Percentiles rank a stretch among this genome's conserved stretches.
phyloP scores from a whole-genome alignment of 2,888 invertebrate species.

The Nysson spinosus region DNA sequence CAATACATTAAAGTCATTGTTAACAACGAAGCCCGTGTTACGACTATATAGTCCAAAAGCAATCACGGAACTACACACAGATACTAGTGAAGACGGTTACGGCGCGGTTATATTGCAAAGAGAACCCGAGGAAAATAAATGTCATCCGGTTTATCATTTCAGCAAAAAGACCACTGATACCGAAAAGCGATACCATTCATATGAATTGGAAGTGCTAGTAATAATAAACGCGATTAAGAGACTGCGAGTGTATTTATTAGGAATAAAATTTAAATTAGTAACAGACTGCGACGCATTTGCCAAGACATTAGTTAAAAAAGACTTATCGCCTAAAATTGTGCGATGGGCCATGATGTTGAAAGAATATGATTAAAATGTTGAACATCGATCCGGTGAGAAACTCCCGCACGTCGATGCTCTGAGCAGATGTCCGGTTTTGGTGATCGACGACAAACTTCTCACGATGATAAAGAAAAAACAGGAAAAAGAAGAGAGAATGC shows the following conservation, averaged over 20 bases:
- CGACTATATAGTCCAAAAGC: no score
- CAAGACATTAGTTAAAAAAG: background rate
- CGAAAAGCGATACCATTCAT: background rate
- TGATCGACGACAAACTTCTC: background rate
- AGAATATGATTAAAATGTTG: background rate
- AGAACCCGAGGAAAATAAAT: background rate
- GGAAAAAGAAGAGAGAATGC: background rate
- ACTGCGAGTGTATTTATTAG: slow-evolving; percentile 5
- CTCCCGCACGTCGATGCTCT: slow-evolving; percentile 3
- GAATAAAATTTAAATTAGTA: slow-evolving; percentile 1
- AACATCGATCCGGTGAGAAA: background rate
- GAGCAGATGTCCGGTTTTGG: background rate
- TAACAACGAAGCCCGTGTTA: no score
- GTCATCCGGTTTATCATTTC: background rate
- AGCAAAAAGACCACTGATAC: slow-evolving; percentile 1
- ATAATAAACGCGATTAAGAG: background rate
- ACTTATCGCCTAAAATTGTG: background rate
- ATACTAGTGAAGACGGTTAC: no score
- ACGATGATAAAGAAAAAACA: background rate
- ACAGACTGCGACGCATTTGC: background rate
- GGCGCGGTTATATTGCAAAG: background rate
- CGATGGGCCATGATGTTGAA: background rate
- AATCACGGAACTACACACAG: no score
- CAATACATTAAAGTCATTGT: no score
- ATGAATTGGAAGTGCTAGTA: slow-evolving; percentile 2